phyloP scores from a whole-genome alignment of 53 echinoderm and acorn worm species.

The Pentamera pediparva region DNA sequence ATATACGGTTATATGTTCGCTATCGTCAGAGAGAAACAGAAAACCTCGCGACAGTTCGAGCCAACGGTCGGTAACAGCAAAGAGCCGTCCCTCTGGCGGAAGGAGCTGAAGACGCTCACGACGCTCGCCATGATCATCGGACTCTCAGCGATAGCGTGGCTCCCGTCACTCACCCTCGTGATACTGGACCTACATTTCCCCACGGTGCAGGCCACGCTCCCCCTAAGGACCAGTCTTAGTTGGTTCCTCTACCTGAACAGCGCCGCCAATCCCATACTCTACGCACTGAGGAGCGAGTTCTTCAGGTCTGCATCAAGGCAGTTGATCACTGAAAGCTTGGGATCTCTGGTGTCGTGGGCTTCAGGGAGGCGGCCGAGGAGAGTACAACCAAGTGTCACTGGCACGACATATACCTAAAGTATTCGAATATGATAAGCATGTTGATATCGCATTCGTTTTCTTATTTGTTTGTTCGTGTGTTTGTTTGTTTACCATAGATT shows the following conservation, averaged over 20 bases:
- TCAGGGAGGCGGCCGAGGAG: background rate
- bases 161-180: conserved; percentile 46
- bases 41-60: background rate
- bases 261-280: conserved; percentile 54
- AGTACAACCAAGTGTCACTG: background rate
- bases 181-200: conserved; percentile 49
- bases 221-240: conserved; percentile 46
- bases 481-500: too few species aligned
- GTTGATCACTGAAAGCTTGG: background rate
- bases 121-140: conserved; percentile 53
- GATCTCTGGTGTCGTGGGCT: background rate
- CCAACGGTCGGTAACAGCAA: background rate
- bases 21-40: conserved; percentile 42
- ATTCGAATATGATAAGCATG: too few species aligned
- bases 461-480: too few species aligned
- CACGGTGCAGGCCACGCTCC: conserved; percentile 32
- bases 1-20: conserved; percentile 42
- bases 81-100: background rate
- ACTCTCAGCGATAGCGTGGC: conserved; percentile 53
- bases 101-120: conserved; percentile 48
- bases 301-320: conserved; percentile 36
- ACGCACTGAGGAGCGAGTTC: conserved; percentile 50
- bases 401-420: too few species aligned
- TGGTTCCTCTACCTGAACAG: conserved; percentile 67
- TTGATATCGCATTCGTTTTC: too few species aligned